Evolutionary conservation across 2,888 invertebrate species (phyloP), one percentile per base, ranked within the genome.

Genomic region (Ctena decussata): DNA sequence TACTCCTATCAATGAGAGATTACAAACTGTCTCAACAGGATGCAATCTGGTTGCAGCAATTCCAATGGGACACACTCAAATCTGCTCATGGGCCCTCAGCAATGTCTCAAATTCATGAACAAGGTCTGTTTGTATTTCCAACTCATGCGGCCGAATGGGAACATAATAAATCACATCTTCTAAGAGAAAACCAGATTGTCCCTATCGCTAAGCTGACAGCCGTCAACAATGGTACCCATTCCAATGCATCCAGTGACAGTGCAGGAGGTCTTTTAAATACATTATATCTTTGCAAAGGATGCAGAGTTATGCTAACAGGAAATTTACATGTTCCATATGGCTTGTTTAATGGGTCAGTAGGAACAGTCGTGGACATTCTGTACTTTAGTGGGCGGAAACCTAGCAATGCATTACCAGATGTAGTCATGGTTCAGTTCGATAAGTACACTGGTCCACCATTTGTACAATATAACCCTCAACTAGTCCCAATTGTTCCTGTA

Each of bases 391-490:
- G 77, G 18, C 73, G 44, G 39, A 73, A 35, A n/a, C 86, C 85
- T 60, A 24, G 18, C n/a, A 73, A 79, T n/a, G 72, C 79, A 27
- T 57, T 85, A 30, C 89, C 91, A 24, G 80, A 81, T 81, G 89
- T 85, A 60, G 86, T 91, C 1, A 88, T 90, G 82, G 90, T 92
- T 11, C 57, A 82, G 12, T 90, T 89, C 74, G n/a, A 11, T 2
- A 85, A 76, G 24, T 84, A 86, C 37, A 74, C 71, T 57, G 89
- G 89, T 15, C 86, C 81, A 41, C 18, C 80, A n/a, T 89, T 80
- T 73, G n/a, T 89, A 1, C 12, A 27, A 37, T 27, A 35, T 8
- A 44, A 75, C 35, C 84, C 83, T 0, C 81, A 76, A 71, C 15
- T 84, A n/a, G 77, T 83, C n/a, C 83, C 90, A n/a, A 80, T 86